phyloP scores from a whole-genome alignment of 2,113 vertebrate species.

The Pedionomus torquatus region DNA sequence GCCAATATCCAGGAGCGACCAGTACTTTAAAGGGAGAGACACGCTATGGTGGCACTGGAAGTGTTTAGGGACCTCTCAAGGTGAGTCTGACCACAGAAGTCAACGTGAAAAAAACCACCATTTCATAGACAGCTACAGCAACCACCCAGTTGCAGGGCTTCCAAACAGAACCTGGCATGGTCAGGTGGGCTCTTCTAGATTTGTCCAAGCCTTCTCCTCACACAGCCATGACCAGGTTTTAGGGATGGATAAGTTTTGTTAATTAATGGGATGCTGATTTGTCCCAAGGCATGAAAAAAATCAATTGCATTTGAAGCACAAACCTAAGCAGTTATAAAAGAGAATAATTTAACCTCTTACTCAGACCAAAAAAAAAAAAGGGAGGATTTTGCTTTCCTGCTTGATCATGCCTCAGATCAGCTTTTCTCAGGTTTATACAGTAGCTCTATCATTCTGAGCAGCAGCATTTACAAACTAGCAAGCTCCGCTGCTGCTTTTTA shows the following conservation, averaged over 20 bases:
- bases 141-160: neutral
- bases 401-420: neutral
- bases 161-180: neutral
- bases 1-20: neutral
- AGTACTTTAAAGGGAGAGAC: rapidly evolving
- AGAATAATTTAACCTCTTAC: neutral
- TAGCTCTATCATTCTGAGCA: neutral
- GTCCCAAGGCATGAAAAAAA: neutral
- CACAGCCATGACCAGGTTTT: neutral
- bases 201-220: neutral
- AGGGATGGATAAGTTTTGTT: neutral
- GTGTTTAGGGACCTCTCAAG: neutral
- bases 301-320: neutral
- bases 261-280: neutral
- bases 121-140: neutral
- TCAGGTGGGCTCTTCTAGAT: neutral
- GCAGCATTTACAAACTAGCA: neutral
- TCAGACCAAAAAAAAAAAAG: neutral
- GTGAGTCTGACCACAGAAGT: neutral
- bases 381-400: neutral
- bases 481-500: neutral
- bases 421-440: neutral
- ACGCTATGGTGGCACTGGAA: rapidly evolving
- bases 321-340: neutral
- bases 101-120: neutral